Percentiles rank a stretch among this genome's conserved stretches.
Conservation (phyloP, 2,113 vertebrate species). For the Mobula birostris region DNA sequence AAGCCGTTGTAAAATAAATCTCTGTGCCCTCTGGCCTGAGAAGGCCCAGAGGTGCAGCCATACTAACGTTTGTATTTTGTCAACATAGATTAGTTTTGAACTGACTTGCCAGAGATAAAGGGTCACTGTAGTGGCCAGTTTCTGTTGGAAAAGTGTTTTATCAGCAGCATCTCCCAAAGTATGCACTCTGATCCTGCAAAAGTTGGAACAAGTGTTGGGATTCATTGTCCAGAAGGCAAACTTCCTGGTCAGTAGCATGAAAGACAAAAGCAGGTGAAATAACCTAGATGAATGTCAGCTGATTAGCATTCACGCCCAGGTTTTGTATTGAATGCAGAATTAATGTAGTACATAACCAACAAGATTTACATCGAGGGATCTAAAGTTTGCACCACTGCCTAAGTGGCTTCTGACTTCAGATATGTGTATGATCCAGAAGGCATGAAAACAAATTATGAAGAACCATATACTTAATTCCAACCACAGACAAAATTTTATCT, state of each 20-base stretch:
- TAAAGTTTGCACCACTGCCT: neutral
- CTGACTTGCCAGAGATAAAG: neutral
- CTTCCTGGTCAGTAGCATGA: neutral
- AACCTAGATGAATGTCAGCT: neutral
- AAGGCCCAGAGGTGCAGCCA: no score
- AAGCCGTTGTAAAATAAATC: neutral
- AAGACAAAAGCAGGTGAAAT: neutral
- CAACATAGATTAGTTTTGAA: neutral
- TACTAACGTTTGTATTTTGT: neutral
- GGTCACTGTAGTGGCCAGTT: neutral
- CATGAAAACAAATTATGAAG: neutral
- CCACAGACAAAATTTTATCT: neutral
- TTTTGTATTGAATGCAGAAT: neutral
- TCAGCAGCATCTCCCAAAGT: neutral
- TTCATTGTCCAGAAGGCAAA: neutral
- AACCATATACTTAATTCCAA: neutral
- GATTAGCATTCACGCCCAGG: neutral
- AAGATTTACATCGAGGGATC: no score
- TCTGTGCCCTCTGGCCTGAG: neutral
- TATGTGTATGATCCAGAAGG: neutral
- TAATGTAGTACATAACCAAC: no score
- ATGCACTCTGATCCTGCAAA: neutral
- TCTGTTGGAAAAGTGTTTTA: neutral
- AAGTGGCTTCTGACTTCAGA: neutral
- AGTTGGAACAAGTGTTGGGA: neutral